These are phyloP conservation scores for Papilio helenus DNA, from an alignment of 1,140 invertebrate species.

Conservation along the genomic window DNA sequence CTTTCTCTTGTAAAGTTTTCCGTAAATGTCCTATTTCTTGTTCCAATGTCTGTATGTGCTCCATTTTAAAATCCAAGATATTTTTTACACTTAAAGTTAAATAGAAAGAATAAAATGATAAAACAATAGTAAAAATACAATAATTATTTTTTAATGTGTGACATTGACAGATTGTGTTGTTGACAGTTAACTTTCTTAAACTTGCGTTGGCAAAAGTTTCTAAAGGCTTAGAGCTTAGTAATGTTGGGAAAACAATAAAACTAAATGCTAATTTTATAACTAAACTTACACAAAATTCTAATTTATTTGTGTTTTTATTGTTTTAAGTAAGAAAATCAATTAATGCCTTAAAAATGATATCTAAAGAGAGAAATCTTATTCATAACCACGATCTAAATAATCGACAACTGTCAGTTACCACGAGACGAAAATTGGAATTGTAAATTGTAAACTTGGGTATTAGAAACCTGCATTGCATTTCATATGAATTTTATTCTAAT, in stretches of 20 bases:
- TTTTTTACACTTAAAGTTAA: not conserved
- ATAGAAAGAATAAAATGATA: not conserved
- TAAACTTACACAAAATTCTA: no score
- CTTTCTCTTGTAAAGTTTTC: slow-evolving; percentile 58
- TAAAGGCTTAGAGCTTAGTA: not conserved
- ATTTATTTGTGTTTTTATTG: not conserved
- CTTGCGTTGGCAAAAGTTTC: not conserved
- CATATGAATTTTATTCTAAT: not conserved
- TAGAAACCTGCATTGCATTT: not conserved
- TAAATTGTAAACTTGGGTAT: not conserved
- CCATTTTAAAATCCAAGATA: slow-evolving; percentile 48
- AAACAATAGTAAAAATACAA: not conserved
- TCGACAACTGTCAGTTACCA: slow-evolving; percentile 8
- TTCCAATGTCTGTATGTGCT: slow-evolving; percentile 58
- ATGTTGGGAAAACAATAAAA: not conserved
- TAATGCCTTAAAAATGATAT: not conserved
- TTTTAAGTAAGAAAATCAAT: not conserved
- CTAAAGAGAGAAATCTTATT: not conserved
- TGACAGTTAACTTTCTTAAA: not conserved
- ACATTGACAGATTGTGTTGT: not conserved
- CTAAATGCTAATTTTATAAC: not conserved
- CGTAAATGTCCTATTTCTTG: slow-evolving; percentile 63
- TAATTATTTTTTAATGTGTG: not conserved
- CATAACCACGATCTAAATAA: not conserved
- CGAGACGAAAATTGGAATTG: not conserved